Percentiles rank a stretch among this genome's conserved stretches.
phyloP scores from a whole-genome alignment of 2,113 vertebrate genomes.

The Alexandromys fortis region DNA sequence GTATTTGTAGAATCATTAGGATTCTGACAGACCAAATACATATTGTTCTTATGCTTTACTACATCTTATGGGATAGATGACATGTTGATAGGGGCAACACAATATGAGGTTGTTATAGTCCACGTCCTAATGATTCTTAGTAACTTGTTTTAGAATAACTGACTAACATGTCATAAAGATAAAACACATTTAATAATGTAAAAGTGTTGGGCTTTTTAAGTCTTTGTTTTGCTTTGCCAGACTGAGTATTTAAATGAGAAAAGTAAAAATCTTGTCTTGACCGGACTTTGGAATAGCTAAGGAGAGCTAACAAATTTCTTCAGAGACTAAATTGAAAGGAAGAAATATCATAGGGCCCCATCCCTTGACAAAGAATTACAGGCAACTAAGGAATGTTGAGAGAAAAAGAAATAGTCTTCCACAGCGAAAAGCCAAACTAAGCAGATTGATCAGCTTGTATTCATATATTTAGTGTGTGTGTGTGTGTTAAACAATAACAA shows the following conservation, averaged over 20 bases:
- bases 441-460: not conserved
- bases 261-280: not conserved
- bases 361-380: not conserved
- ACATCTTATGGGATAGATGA: not conserved
- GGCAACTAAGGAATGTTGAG: not conserved
- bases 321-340: not conserved
- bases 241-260: slow-evolving; percentile 39
- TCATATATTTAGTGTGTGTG: not conserved
- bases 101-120: not conserved
- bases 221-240: not conserved
- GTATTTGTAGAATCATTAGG: not conserved
- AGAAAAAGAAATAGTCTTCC: not conserved
- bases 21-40: not conserved
- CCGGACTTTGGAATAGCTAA: not conserved
- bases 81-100: not conserved
- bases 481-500: not conserved
- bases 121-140: not conserved
- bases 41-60: not conserved
- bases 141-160: not conserved
- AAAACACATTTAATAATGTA: not conserved
- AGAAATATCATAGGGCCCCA: too few relatives aligned
- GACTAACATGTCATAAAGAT: not conserved
- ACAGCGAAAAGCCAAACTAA: not conserved
- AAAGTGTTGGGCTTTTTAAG: not conserved
- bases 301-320: slow-evolving; percentile 1